These are phyloP conservation scores for Chaetoderma sp. DNA, from an alignment of 2,888 invertebrate species.

Conservation along the genomic window DNA sequence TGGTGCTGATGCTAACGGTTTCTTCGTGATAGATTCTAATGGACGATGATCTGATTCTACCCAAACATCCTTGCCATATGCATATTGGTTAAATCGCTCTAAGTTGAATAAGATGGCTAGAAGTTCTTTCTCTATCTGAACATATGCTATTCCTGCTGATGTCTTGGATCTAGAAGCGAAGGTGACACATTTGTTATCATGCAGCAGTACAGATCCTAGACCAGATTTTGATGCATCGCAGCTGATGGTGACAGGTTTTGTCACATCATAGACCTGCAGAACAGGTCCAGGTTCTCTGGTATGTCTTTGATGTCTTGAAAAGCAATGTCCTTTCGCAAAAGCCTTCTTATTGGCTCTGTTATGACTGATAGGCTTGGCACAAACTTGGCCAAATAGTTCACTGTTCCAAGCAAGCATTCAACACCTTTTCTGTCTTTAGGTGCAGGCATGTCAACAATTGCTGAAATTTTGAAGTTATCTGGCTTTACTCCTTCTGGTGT, in stretches of 20 bases:
- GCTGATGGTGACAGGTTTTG: constrained; percentile 7
- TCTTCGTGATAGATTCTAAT: constrained; percentile 20
- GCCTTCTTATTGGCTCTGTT: constrained; percentile 4
- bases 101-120: not conserved
- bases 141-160: constrained; percentile 11
- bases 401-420: constrained; percentile 32
- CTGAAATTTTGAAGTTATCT: not conserved
- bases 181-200: constrained; percentile 9
- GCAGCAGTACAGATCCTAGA: constrained; percentile 17
- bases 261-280: constrained; percentile 8
- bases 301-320: not conserved
- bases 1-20: not conserved
- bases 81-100: constrained; percentile 10
- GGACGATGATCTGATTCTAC: constrained; percentile 22
- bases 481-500: not conserved
- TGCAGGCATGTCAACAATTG: not conserved
- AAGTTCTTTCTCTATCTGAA: constrained; percentile 26
- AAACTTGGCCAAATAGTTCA: constrained; percentile 31
- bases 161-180: constrained; percentile 14
- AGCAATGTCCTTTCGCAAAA: not conserved
- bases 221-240: constrained; percentile 17
- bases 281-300: constrained; percentile 3
- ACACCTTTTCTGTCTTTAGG: constrained; percentile 14
- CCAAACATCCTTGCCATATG: not conserved
- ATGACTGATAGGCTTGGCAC: constrained; percentile 23